Evolutionary conservation across 2,113 vertebrate genomes (phyloP).

Genomic region (Lophius piscatorius): DNA sequence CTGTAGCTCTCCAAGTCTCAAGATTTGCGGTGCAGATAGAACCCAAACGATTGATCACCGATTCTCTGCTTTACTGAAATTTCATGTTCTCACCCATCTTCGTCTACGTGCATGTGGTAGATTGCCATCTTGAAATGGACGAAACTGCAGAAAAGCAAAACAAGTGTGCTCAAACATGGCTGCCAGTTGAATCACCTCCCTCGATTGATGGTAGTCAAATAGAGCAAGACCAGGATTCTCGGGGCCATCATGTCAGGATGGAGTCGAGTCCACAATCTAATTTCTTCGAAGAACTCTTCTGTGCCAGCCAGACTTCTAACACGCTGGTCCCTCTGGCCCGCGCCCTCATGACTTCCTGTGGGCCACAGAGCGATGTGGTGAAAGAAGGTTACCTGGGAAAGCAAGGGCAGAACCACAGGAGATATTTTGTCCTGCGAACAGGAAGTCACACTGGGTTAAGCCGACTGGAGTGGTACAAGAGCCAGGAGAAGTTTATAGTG

Average conservation of each 20-base stretch:
- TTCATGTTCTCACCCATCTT: background rate
- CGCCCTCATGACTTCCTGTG: background rate
- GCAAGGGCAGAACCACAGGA: constrained; percentile 40
- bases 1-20: too few relatives aligned
- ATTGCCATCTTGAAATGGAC: constrained; percentile 14
- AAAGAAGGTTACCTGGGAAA: constrained; percentile 66
- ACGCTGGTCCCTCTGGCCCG: constrained; percentile 33
- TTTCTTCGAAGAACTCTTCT: constrained; percentile 51
- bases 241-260: background rate
- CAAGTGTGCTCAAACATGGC: background rate
- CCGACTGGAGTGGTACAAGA: constrained; percentile 73
- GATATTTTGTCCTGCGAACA: constrained; percentile 68
- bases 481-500: constrained; percentile 53
- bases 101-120: constrained; percentile 15
- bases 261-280: background rate
- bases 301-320: background rate
- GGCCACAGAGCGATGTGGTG: constrained; percentile 48
- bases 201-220: background rate
- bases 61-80: too few relatives aligned
- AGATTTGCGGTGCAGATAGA: too few relatives aligned
- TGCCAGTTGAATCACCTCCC: background rate
- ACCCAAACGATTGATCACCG: too few relatives aligned
- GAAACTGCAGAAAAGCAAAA: constrained; percentile 7
- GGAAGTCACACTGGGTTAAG: constrained; percentile 66
- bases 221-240: background rate